A percentile compares a stretch with the other conserved stretches of the same genome.
These are phyloP conservation scores for Falco punctatus DNA, from an alignment of 2,113 vertebrate species.

Conservation along the genomic window DNA sequence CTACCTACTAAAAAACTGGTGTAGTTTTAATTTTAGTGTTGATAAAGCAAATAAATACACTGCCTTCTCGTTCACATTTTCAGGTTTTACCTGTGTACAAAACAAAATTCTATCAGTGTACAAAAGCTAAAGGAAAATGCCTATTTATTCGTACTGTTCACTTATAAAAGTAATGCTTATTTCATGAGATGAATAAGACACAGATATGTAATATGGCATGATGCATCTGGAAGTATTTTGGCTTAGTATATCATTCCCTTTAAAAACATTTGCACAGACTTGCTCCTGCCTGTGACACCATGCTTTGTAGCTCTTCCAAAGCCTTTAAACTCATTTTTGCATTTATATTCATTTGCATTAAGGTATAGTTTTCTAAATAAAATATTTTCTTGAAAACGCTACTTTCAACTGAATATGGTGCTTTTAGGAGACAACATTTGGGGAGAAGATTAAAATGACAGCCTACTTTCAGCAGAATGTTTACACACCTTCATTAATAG, in stretches of 20 bases:
- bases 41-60: not conserved
- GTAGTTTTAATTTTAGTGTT: not conserved
- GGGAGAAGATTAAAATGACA: not conserved
- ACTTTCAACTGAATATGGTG: not conserved
- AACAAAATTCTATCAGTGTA: not conserved
- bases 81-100: not conserved
- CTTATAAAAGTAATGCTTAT: not conserved
- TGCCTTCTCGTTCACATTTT: not conserved
- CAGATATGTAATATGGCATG: not conserved
- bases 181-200: not conserved
- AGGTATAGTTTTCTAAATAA: not conserved
- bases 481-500: not conserved
- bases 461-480: not conserved
- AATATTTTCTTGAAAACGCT: not conserved
- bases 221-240: not conserved
- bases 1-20: not conserved
- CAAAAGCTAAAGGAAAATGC: not conserved
- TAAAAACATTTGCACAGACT: not conserved
- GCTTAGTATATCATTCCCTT: not conserved
- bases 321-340: not conserved
- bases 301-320: not conserved
- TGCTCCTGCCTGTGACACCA: not conserved
- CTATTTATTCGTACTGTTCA: not conserved
- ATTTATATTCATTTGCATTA: not conserved
- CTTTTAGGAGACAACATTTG: not conserved